Evolutionary conservation across 1,140 invertebrate genomes (phyloP).

Genomic region (Acromyrmex charruanus): DNA sequence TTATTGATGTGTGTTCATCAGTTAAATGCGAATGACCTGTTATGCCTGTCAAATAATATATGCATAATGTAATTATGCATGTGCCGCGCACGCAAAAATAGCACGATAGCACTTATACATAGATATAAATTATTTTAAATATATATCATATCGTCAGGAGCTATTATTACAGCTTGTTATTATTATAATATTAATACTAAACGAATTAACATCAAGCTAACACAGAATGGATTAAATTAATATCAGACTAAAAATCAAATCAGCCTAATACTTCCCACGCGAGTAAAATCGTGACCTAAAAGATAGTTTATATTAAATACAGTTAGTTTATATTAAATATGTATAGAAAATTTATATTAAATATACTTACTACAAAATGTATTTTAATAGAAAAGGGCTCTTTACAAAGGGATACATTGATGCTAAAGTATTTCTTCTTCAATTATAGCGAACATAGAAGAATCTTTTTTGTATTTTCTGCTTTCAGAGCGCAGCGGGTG

Average conservation of each 20-base stretch:
- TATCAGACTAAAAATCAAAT: neutral
- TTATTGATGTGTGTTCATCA: neutral
- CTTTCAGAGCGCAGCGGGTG: constrained; percentile 58
- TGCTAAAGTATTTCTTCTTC: neutral
- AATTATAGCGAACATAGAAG: neutral
- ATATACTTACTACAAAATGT: neutral
- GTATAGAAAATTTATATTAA: no score
- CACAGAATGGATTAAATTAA: neutral
- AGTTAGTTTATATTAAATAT: no score
- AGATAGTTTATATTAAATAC: neutral
- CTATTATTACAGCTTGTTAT: constrained; percentile 30
- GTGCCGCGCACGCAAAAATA: constrained; percentile 16
- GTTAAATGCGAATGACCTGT: neutral
- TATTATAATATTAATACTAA: constrained; percentile 1
- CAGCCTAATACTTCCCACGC: neutral
- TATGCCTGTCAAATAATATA: constrained; percentile 16
- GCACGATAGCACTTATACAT: neutral
- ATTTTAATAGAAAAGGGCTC: neutral
- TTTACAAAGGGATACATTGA: neutral
- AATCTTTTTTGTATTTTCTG: neutral
- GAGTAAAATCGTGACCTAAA: neutral
- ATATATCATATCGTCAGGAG: neutral
- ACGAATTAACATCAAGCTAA: neutral
- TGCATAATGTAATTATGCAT: constrained; percentile 4
- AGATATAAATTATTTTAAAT: constrained; percentile 43